Percentiles rank a stretch among this genome's conserved stretches.
These are phyloP conservation scores for Diloba caeruleocephala DNA, from an alignment of 2,888 invertebrate species.

Conservation along the genomic window DNA sequence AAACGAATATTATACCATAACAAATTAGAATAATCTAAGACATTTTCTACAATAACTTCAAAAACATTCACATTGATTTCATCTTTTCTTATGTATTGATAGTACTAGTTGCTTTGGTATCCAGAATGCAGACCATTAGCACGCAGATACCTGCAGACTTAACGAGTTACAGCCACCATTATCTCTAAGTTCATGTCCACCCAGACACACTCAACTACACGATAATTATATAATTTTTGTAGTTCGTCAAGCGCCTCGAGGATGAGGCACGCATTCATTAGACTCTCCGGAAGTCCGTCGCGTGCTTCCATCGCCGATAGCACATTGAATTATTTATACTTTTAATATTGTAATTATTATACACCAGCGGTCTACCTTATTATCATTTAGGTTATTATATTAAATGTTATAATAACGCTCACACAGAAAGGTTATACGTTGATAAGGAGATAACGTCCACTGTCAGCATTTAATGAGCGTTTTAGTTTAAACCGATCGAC, in stretches of 20 bases:
- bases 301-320: constrained; percentile 84
- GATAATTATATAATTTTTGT: constrained; percentile 76
- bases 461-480: constrained; percentile 76
- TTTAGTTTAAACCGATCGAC: constrained; percentile 60
- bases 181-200: constrained; percentile 53
- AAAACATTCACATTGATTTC: no score
- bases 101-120: constrained; percentile 9
- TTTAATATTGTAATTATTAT: constrained; percentile 88
- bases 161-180: constrained; percentile 34
- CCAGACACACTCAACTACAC: constrained; percentile 60
- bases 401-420: constrained; percentile 85
- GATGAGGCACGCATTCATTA: constrained; percentile 78
- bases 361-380: constrained; percentile 81
- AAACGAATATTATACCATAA: no score
- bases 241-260: constrained; percentile 75
- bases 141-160: constrained; percentile 23
- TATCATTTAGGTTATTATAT: constrained; percentile 87
- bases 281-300: constrained; percentile 85
- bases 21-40: no score
- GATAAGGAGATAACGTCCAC: constrained; percentile 81
- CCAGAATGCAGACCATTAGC: constrained; percentile 15
- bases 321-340: constrained; percentile 88
- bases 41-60: no score
- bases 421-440: constrained; percentile 81
- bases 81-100: background rate